Base-by-base conservation (phyloP, 2,888 invertebrate species). In the Pammene fasciana region DNA sequence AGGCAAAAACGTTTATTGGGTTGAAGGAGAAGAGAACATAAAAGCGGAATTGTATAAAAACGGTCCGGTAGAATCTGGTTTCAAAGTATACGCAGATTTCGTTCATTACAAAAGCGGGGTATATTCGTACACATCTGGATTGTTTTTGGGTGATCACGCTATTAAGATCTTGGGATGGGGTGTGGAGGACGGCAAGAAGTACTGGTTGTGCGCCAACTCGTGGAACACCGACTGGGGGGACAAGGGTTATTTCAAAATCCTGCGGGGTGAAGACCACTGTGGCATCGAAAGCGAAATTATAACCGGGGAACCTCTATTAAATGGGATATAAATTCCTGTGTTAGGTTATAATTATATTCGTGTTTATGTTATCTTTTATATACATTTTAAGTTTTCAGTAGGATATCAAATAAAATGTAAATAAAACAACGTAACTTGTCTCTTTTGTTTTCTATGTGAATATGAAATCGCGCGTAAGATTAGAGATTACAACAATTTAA, bases 211-310 rank as follows among this genome's bases (percentile, higher is more conserved):
- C 14, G 48, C 48, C 16, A 48, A 48, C 16, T 48, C 48, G 7
- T 48, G 48, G 48, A 48, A 48, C 48, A 48, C 3, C 16, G 54
- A 48, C 16, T 48, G 48, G 48, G 48, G 48, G 7, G 48, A 48
- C 16, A 9, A 48, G 9, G 38, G 38, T 38, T 38, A 38, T 38
- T 38, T 38, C 13, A 43, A 43, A 43, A 11, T 43, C 10, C 50
- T 50, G 18, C 50, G 50, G 18, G 50, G 50, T 11, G 50, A 50
- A 18, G 18, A 50, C 18, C 50, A 50, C 18, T 50, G 50, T 18
- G 4, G 10, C 18, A 50, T 50, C 50, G 50, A 50, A 11, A 5
- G 0, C 11, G 0, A 18, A 1, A 11, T 11, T 18, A 5, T 5
- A 5, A 9, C 50, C 4, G 50, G 50, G 5, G 50, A 50, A 9